Percentiles rank a stretch among this genome's conserved stretches.
These are phyloP conservation scores for human (Homo sapiens) DNA, from an alignment of 2,113 vertebrate genomes.

Conservation along the genomic window DNA sequence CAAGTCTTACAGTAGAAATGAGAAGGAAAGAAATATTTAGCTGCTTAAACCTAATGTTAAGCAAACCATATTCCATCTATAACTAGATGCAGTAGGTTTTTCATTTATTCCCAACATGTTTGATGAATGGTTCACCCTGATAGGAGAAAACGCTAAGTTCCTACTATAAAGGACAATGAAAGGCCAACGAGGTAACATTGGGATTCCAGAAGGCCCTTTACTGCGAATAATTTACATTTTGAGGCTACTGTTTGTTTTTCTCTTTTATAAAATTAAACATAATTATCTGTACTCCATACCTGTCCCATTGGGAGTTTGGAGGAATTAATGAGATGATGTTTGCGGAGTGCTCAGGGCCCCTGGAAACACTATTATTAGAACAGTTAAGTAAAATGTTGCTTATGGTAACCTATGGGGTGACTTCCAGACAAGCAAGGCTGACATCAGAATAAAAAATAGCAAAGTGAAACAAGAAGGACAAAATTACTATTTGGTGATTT, in stretches of 20 bases:
- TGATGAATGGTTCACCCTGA: conserved; percentile 36
- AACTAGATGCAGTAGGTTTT: not conserved
- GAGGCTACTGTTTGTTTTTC: conserved; percentile 64
- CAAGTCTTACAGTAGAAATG: conserved; percentile 27
- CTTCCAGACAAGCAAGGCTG: conserved; percentile 44
- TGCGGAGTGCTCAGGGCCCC: not conserved
- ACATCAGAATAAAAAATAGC: not conserved
- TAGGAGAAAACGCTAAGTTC: conserved; percentile 21
- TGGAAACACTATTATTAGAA: conserved; percentile 52
- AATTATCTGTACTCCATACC: conserved; percentile 64
- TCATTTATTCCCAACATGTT: conserved; percentile 30
- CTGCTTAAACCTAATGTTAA: conserved; percentile 16
- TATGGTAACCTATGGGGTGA: conserved; percentile 13
- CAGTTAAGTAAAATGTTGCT: conserved; percentile 48
- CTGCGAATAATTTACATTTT: conserved; percentile 67
- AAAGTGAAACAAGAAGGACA: conserved; percentile 37
- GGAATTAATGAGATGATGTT: conserved; percentile 67
- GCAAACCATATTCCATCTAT: conserved; percentile 42
- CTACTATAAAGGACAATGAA: conserved; percentile 31
- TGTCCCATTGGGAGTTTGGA: conserved; percentile 51
- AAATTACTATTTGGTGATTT: conserved; percentile 35
- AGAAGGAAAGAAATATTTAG: conserved; percentile 58
- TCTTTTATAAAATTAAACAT: conserved; percentile 71
- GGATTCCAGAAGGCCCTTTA: conserved; percentile 41
- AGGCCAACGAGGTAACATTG: conserved; percentile 3